Percentiles rank a stretch among this genome's conserved stretches.
Conservation (phyloP, 2,797 vertebrate genomes). For the Triplophysa yarkandensis region DNA sequence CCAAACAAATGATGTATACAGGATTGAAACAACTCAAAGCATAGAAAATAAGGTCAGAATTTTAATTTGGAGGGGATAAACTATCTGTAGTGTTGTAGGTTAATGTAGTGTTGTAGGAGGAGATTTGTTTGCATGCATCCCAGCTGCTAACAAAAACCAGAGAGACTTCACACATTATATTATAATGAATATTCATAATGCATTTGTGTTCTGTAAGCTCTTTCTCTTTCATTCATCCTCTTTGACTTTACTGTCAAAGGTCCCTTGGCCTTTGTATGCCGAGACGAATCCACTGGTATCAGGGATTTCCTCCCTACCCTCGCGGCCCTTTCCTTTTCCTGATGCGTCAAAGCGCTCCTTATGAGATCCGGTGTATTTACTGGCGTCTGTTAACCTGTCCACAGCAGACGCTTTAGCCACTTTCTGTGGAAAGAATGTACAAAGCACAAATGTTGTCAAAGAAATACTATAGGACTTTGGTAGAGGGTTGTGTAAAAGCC, state of each 20-base stretch:
- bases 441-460: too few species aligned
- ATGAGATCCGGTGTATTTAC: conserved; percentile 78
- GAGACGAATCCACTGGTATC: conserved; percentile 76
- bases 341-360: conserved; percentile 78
- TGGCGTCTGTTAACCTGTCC: conserved; percentile 76
- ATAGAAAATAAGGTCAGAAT: too few species aligned
- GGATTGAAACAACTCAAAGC: too few species aligned
- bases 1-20: too few species aligned
- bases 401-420: conserved; percentile 73
- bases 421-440: conserved; percentile 66
- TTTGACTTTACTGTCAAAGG: conserved; percentile 77
- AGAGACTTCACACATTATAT: conserved; percentile 1
- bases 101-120: neutral
- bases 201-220: neutral
- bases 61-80: too few species aligned
- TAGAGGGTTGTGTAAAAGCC: neutral
- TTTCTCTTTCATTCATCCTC: conserved; percentile 52
- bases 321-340: conserved; percentile 78
- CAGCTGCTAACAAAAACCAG: conserved; percentile 18
- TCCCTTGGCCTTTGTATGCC: conserved; percentile 76
- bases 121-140: conserved; percentile 17
- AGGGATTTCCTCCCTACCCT: conserved; percentile 68
- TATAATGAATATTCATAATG: conserved; percentile 14
- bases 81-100: neutral
- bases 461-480: too few species aligned